These are phyloP conservation scores for Hippocampus zosterae DNA, from an alignment of 2,113 vertebrate genomes.

Conservation along the genomic window DNA sequence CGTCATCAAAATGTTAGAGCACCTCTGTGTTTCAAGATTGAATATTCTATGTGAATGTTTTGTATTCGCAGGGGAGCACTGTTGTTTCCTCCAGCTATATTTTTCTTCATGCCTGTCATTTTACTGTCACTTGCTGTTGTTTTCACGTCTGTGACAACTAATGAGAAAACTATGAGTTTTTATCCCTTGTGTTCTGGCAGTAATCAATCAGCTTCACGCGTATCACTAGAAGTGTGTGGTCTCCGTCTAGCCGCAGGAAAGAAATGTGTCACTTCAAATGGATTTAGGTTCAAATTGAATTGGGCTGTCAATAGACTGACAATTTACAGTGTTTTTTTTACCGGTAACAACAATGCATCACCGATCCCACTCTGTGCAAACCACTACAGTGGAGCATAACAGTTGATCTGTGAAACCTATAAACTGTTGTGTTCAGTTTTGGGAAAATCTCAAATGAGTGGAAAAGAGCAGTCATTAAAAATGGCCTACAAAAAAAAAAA, in stretches of 20 bases:
- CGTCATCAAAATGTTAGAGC: background rate
- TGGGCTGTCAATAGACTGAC: conserved; percentile 11
- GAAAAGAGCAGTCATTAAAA: background rate
- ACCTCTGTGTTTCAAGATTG: background rate
- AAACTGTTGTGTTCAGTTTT: background rate
- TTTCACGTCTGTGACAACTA: background rate
- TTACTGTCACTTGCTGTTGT: conserved; percentile 1
- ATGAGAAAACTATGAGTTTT: background rate
- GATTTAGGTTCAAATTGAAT: background rate
- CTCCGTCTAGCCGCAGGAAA: background rate
- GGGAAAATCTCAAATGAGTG: background rate
- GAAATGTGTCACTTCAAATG: background rate
- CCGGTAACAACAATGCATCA: conserved; percentile 30
- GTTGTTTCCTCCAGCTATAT: background rate
- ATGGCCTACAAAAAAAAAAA: background rate
- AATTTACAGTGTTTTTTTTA: conserved; percentile 25
- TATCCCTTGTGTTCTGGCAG: background rate
- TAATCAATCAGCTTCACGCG: conserved; percentile 1
- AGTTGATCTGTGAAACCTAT: conserved; percentile 15
- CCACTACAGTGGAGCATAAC: conserved; percentile 29
- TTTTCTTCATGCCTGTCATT: conserved; percentile 1
- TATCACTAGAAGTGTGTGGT: background rate
- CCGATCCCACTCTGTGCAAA: conserved; percentile 19
- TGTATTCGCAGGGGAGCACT: background rate
- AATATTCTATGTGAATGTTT: background rate